Evolutionary conservation across 2,797 vertebrate species (phyloP).

Genomic region (Oophaga sylvatica): DNA sequence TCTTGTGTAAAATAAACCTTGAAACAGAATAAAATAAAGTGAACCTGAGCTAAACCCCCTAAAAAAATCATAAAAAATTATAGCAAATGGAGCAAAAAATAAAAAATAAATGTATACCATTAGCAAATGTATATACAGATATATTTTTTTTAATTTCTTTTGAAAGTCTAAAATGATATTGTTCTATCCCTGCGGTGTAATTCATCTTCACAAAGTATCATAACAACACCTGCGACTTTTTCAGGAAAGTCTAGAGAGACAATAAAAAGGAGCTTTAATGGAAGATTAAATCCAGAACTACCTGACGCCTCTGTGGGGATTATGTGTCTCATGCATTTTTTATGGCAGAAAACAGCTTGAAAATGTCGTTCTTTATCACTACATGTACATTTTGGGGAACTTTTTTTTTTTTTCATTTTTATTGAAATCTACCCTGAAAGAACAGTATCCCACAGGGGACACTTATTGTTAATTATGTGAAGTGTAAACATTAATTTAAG

Average conservation of each 20-base stretch:
- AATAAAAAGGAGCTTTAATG: slow-evolving; percentile 68
- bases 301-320: slow-evolving; percentile 72
- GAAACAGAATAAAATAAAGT: neutral
- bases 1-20: neutral
- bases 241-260: slow-evolving; percentile 60
- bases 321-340: slow-evolving; percentile 76
- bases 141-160: neutral
- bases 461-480: slow-evolving; percentile 31
- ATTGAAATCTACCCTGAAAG: neutral
- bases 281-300: slow-evolving; percentile 70
- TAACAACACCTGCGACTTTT: slow-evolving; percentile 48
- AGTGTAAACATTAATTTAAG: slow-evolving; percentile 37
- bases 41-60: slow-evolving; percentile 72
- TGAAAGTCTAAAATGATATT: neutral
- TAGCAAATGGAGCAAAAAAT: slow-evolving; percentile 72
- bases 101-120: neutral
- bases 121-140: neutral
- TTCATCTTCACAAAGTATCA: slow-evolving; percentile 31
- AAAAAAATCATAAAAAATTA: neutral
- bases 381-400: slow-evolving; percentile 31
- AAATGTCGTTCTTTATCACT: slow-evolving; percentile 72
- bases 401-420: slow-evolving; percentile 25
- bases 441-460: neutral
- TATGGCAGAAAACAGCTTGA: slow-evolving; percentile 75
- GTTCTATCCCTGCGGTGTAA: neutral